Base-by-base conservation (phyloP, 2,888 invertebrate genomes). In the Phlogophora meticulosa region DNA sequence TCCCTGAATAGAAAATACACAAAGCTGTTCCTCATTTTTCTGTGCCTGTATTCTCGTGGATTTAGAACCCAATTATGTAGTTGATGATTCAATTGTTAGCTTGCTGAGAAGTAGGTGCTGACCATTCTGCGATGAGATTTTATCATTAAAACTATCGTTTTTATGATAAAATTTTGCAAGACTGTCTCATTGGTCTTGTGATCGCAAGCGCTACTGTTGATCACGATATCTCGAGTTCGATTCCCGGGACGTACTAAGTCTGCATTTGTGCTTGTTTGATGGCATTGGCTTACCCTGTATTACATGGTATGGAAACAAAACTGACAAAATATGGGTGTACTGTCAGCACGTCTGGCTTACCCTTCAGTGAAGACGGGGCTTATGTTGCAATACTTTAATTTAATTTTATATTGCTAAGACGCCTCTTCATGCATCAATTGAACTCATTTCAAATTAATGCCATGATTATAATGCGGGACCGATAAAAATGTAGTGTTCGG, bases 401-500 rank as follows among this genome's bases (percentile, higher is more conserved):
- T n/a, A n/a, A 65, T 34, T 43, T 56, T 11, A 24, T 42, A 24
- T 38, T 24, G 15, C n/a, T 10, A 46, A 73, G 22, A 3, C 17
- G 28, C n/a, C 24, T 55, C 49, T 72, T 58, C 46, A 56, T 38
- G 49, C 48, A 55, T 62, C 58, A 67, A 40, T 67, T 75, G 55
- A 56, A 67, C 51, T 62, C 58, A 36, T 60, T 72, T 57, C 52
- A 49, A 69, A 65, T 52, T 81, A 76, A 80, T 64, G 72, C 11
- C 61, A 61, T 32, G 58, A 72, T 69, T 62, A 59, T 59, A n/a
- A 63, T 80, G 63, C 72, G 46, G 57, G 69, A 63, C 15, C 59
- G 64, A 80, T 80, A 79, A 79, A 81, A 73, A 22, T 22, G 43
- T 64, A 40, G 55, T 64, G 57, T 63, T 73, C 48, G 46, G 38